These are phyloP conservation scores for Drosophila bifasciata DNA, from an alignment of 1,140 invertebrate species.

Conservation along the genomic window DNA sequence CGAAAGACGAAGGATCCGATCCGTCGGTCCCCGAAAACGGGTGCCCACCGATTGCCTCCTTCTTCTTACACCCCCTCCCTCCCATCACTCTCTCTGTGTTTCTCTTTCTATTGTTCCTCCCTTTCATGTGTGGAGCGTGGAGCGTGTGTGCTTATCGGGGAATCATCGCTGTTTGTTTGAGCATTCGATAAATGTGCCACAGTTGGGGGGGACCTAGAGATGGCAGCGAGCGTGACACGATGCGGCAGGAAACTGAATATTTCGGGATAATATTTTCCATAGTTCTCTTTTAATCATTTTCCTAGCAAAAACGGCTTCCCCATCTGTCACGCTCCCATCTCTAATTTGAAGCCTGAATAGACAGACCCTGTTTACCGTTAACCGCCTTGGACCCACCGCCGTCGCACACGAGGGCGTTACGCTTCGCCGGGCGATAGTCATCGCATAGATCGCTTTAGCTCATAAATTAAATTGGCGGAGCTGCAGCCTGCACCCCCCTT, in stretches of 20 bases:
- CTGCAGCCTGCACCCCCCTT: slow-evolving; percentile 21
- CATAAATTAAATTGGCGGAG: slow-evolving; percentile 67
- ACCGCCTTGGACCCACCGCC: slow-evolving; percentile 18
- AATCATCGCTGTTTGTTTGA: slow-evolving; percentile 31
- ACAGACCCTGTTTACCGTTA: slow-evolving; percentile 37
- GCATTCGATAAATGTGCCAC: slow-evolving; percentile 36
- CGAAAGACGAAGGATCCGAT: slow-evolving; percentile 37
- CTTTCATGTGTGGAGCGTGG: slow-evolving; percentile 19
- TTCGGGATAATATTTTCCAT: too few species aligned
- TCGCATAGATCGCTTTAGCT: slow-evolving; percentile 49
- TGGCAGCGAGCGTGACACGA: slow-evolving; percentile 13
- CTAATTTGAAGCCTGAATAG: slow-evolving; percentile 21
- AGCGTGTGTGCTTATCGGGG: slow-evolving; percentile 22
- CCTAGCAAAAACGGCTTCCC: too few species aligned
- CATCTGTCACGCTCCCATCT: slow-evolving; percentile 3
- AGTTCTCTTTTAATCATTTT: too few species aligned
- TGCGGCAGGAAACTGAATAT: background rate
- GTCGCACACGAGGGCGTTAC: slow-evolving; percentile 57
- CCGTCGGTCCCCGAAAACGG: slow-evolving; percentile 18
- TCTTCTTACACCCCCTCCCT: background rate
- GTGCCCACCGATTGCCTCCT: slow-evolving; percentile 11
- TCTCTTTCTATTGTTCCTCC: slow-evolving; percentile 11
- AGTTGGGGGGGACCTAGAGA: slow-evolving; percentile 3
- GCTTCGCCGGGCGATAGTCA: slow-evolving; percentile 56
- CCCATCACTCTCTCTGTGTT: background rate